Evolutionary conservation across 30 jellyfish, hydroid and myxozoan genomes (phyloP).

Genomic region (Chrysaora quinquecirrha): DNA sequence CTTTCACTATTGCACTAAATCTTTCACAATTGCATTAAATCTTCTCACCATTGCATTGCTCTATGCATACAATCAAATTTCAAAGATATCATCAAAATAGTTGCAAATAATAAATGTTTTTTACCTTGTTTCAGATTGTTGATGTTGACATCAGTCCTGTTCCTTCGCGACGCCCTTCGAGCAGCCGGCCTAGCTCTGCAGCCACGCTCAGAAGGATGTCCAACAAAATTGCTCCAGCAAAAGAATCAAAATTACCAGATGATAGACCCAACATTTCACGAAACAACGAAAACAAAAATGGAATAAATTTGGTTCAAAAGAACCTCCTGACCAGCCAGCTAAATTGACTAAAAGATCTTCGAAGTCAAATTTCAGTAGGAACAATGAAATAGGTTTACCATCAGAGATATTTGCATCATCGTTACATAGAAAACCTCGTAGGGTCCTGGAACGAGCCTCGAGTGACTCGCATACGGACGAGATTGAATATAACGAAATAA

Average conservation of each 20-base stretch:
- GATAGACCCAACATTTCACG: not conserved
- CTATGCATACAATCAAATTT: too few relatives aligned
- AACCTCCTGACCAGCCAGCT: conserved; percentile 24
- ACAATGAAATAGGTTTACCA: conserved; percentile 63
- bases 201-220: conserved; percentile 2
- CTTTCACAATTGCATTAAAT: too few relatives aligned
- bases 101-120: too few relatives aligned
- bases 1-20: too few relatives aligned
- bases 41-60: too few relatives aligned
- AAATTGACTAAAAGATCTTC: conserved; percentile 26
- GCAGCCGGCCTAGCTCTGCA: conserved; percentile 56
- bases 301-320: not conserved
- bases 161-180: conserved; percentile 40
- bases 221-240: conserved; percentile 20
- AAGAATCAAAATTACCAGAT: not conserved
- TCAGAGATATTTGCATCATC: conserved; percentile 66
- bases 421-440: conserved; percentile 18
- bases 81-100: too few relatives aligned
- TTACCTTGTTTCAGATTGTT: conserved; percentile 29
- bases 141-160: conserved; percentile 72
- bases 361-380: not conserved
- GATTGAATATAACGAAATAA: conserved; percentile 57
- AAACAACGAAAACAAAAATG: not conserved
- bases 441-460: conserved; percentile 64
- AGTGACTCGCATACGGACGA: conserved; percentile 76